A percentile compares a stretch with the other conserved stretches of the same genome.
These are phyloP conservation scores for Acanthoscelides obtectus DNA, from an alignment of 2,888 invertebrate species.

Conservation along the genomic window DNA sequence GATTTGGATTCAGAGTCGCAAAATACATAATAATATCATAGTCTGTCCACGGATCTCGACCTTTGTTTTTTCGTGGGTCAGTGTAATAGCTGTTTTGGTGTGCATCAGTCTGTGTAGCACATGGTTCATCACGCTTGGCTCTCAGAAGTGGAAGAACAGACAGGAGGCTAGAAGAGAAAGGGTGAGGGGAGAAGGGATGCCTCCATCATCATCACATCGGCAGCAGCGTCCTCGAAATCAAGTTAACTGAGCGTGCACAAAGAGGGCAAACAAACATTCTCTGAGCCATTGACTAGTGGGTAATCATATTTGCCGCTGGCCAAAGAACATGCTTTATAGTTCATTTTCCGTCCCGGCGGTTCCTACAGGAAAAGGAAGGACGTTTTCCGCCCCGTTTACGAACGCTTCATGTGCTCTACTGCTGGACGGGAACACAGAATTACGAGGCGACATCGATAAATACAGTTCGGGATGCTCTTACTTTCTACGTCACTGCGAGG, in stretches of 20 bases:
- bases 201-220: slow-evolving; percentile 1
- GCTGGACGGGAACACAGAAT: background rate
- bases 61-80: too few relatives aligned
- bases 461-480: too few relatives aligned
- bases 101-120: background rate
- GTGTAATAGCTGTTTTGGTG: background rate
- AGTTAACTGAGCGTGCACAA: slow-evolving; percentile 14
- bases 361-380: slow-evolving; percentile 11
- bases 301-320: slow-evolving; percentile 42
- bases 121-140: background rate
- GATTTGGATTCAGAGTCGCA: too few relatives aligned
- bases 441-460: background rate
- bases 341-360: slow-evolving; percentile 41
- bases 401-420: background rate
- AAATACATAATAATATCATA: too few relatives aligned
- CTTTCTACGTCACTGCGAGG: too few relatives aligned
- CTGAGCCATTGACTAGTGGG: slow-evolving; percentile 40
- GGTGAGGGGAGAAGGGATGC: background rate
- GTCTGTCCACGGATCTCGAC: too few relatives aligned
- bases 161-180: background rate
- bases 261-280: slow-evolving; percentile 35
- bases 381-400: background rate
- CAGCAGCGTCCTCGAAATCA: slow-evolving; percentile 8
- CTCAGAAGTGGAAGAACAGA: background rate
- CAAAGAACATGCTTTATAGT: slow-evolving; percentile 43